Evolutionary conservation across 2,888 invertebrate species (phyloP).

Genomic region (Rotaria sp.): DNA sequence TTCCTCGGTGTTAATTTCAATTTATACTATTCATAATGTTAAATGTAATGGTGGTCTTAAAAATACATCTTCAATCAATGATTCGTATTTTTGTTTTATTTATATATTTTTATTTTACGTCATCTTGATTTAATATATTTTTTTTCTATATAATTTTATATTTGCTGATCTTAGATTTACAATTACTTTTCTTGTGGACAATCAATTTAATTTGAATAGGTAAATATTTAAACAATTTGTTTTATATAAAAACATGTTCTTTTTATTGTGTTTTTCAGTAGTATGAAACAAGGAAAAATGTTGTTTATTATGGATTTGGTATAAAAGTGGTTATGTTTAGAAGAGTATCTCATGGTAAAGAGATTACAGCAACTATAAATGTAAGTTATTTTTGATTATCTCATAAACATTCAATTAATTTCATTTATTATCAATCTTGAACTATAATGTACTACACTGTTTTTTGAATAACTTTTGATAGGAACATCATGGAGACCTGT

Average conservation of each 20-base stretch:
- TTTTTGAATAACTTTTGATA: too few species aligned
- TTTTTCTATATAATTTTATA: slow-evolving; percentile 78
- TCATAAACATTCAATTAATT: too few species aligned
- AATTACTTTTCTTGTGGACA: slow-evolving; percentile 86
- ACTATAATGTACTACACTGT: too few species aligned
- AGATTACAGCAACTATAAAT: slow-evolving; percentile 65
- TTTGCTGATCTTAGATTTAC: slow-evolving; percentile 96
- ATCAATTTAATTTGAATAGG: slow-evolving; percentile 74
- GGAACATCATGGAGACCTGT: too few species aligned
- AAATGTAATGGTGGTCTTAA: slow-evolving; percentile 42
- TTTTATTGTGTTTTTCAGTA: slow-evolving; percentile 54
- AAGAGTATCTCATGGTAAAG: slow-evolving; percentile 67
- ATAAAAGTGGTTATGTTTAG: slow-evolving; percentile 85
- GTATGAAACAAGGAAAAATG: slow-evolving; percentile 96
- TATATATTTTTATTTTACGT: slow-evolving; percentile 59
- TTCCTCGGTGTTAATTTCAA: not conserved
- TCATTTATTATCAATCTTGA: too few species aligned
- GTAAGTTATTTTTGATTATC: slow-evolving; percentile 47
- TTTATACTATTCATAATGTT: not conserved
- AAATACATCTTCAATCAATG: slow-evolving; percentile 35
- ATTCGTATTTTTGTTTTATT: slow-evolving; percentile 41
- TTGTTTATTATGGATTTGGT: slow-evolving; percentile 81
- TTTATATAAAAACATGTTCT: too few species aligned
- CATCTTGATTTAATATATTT: slow-evolving; percentile 62
- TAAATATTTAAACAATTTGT: too few species aligned